phyloP scores from a whole-genome alignment of 2,888 invertebrate species.

The Trichacis sp. region DNA sequence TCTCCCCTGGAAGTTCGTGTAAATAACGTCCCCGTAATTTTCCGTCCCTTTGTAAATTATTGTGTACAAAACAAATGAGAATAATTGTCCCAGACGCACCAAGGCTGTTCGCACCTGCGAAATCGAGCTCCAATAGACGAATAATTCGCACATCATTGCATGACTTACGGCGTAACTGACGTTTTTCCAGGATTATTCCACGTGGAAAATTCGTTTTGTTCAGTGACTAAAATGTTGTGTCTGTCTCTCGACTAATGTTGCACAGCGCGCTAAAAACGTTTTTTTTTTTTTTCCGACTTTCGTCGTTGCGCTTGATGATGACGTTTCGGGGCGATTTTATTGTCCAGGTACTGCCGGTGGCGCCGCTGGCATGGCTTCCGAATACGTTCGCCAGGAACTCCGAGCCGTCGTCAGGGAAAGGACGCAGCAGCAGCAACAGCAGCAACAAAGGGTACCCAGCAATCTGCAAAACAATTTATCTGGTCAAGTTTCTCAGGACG shows the following conservation, averaged over 20 bases:
- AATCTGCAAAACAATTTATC: constrained; percentile 64
- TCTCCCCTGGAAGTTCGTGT: neutral
- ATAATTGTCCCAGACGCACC: neutral
- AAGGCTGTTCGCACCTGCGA: constrained; percentile 2
- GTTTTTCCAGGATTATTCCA: too few relatives aligned
- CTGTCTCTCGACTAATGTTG: constrained; percentile 9
- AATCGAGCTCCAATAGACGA: neutral
- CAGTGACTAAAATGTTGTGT: neutral
- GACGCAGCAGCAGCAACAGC: constrained; percentile 68
- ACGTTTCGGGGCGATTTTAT: neutral
- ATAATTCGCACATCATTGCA: neutral
- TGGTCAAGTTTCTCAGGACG: constrained; percentile 72
- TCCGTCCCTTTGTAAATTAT: too few relatives aligned
- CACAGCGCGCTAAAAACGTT: constrained; percentile 2
- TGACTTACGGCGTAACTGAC: neutral
- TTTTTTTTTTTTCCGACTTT: neutral
- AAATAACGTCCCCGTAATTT: neutral
- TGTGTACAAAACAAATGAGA: neutral
- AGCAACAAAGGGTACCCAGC: constrained; percentile 67
- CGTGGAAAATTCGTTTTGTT: neutral
- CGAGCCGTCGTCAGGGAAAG: constrained; percentile 90
- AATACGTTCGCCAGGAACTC: constrained; percentile 92
- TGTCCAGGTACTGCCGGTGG: constrained; percentile 71
- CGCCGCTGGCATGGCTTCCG: constrained; percentile 78
- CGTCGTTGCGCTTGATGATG: too few relatives aligned